Evolutionary conservation across 2,113 vertebrate species (phyloP), one percentile per base, ranked within the genome.

Genomic region (Balaeniceps rex): DNA sequence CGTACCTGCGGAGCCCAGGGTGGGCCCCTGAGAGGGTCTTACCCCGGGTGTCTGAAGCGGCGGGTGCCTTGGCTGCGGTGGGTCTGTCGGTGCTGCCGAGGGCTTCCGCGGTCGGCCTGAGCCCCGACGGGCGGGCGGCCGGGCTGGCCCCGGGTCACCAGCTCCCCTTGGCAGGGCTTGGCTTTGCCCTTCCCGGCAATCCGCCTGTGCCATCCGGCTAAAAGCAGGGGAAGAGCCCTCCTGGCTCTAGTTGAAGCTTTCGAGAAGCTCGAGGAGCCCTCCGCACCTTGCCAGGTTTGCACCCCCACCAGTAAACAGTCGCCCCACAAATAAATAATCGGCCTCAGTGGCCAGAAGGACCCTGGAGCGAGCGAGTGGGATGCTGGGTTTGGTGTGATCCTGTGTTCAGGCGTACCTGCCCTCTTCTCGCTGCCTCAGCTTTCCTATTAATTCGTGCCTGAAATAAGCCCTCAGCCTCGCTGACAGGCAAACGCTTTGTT

Each of bases 241-340:
- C 19, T 2, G 33, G n/a, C 18, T 31, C 42, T 4, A 1, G 29
- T 2, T 4, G 38, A 9, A 47, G 68, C 24, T 13, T 2, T 31
- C 0, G 46, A 14, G 70, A 19, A 63, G 71, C 58, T 11, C 68
- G 44, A 17, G 75, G 80, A 36, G 19, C 46, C 14, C 78, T 22
- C 13, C 54, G 0, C 28, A 1, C 2, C 33, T 15, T 47, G 54
- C 18, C 58, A 1, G 49, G 7, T 9, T 57, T 11, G 36, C 22
- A 1, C 14, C 34, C 31, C 19, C 12, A 1, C 69, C 0, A 0
- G 5, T 5, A 24, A 24, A 3, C 1, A 8, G 19, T 7, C 10
- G 88, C 11, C 52, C 22, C 22, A 0, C 19, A 2, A 5, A 4
- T 40, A 8, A 54, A 17, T 6, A 6, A 25, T 3, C 8, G 3